Evolutionary conservation across 2,113 vertebrate genomes (phyloP).

Genomic region (Ameiurus melas): DNA sequence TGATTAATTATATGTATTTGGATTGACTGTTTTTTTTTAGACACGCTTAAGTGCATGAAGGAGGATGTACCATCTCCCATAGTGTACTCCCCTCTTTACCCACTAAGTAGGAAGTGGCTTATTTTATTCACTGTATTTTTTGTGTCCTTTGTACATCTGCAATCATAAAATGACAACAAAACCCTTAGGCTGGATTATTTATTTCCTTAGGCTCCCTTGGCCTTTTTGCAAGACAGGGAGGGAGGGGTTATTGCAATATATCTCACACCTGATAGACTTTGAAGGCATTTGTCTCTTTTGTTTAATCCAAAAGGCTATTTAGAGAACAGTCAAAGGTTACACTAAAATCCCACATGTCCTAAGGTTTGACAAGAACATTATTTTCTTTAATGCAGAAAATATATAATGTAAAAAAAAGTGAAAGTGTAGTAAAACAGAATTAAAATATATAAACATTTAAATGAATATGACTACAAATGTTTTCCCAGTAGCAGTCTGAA

Average conservation of each 20-base stretch:
- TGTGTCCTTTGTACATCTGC: slow-evolving; percentile 19
- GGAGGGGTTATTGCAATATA: slow-evolving; percentile 46
- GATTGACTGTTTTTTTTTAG: slow-evolving; percentile 28
- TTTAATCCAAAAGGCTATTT: slow-evolving; percentile 39
- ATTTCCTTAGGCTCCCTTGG: slow-evolving; percentile 38
- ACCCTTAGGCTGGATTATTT: slow-evolving; percentile 47
- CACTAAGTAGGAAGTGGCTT: slow-evolving; percentile 19
- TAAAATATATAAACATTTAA: background rate
- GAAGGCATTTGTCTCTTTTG: slow-evolving; percentile 38
- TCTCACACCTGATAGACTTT: slow-evolving; percentile 52
- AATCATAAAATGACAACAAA: slow-evolving; percentile 23
- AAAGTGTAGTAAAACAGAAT: background rate
- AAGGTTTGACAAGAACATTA: background rate
- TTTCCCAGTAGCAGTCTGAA: background rate
- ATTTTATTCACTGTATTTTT: slow-evolving; percentile 32
- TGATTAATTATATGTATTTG: slow-evolving; percentile 18
- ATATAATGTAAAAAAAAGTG: background rate
- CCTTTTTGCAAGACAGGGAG: slow-evolving; percentile 31
- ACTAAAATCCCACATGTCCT: background rate
- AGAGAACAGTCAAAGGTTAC: background rate
- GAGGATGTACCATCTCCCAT: background rate
- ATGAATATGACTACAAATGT: background rate
- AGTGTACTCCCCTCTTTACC: background rate
- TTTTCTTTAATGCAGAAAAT: background rate
- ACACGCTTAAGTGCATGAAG: slow-evolving; percentile 8